Conservation (phyloP, 2,888 invertebrate genomes). For the Diaprepes abbreviatus region DNA sequence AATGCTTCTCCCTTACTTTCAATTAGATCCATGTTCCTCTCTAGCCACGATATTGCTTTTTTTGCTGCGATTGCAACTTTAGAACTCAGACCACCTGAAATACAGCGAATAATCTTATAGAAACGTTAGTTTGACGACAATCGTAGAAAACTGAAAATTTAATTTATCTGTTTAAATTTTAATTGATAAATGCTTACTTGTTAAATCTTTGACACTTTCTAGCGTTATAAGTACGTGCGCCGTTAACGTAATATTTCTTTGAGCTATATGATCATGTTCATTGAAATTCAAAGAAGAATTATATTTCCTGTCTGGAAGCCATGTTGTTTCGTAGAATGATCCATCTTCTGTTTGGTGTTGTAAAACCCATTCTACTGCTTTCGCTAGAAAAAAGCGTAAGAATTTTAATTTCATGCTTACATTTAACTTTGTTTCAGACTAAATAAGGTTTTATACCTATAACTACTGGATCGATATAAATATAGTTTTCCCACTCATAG, state of each 20-base stretch:
- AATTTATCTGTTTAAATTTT: no score
- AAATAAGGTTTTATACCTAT: conserved; percentile 70
- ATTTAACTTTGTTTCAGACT: no score
- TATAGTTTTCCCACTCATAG: conserved; percentile 97
- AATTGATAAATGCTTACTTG: conserved; percentile 64
- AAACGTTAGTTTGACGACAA: no score
- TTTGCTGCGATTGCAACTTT: conserved; percentile 83
- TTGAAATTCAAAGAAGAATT: conserved; percentile 77
- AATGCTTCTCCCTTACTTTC: conserved; percentile 81
- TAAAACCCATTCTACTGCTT: conserved; percentile 88
- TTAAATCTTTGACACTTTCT: conserved; percentile 85
- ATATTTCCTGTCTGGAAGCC: conserved; percentile 90
- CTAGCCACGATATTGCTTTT: conserved; percentile 84
- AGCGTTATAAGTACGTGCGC: conserved; percentile 94
- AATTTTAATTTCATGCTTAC: no score
- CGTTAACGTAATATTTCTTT: conserved; percentile 89
- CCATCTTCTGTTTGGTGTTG: conserved; percentile 88
- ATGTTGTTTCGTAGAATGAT: conserved; percentile 88
- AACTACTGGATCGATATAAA: conserved; percentile 92
- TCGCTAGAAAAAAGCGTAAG: conserved; percentile 66
- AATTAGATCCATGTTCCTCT: conserved; percentile 83
- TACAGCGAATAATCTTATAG: no score
- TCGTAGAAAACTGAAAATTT: no score
- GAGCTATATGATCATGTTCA: conserved; percentile 70
- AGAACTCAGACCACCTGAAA: conserved; percentile 76